Evolutionary conservation across 2,888 invertebrate species (phyloP), one percentile per base, ranked within the genome.

Genomic region (Pristionchus entomophagus): DNA sequence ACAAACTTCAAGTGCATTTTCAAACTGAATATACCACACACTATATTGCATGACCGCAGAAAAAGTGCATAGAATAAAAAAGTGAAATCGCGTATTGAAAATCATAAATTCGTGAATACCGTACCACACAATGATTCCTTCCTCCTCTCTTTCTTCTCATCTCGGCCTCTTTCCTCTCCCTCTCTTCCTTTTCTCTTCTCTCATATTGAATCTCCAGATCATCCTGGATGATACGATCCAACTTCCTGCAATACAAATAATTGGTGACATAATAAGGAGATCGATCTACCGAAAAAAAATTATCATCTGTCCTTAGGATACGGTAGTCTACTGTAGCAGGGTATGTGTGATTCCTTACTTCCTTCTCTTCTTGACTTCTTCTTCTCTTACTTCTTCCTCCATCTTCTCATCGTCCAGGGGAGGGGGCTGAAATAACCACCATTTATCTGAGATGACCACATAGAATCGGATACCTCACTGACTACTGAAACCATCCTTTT

Each of bases 161-260:
- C 41, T 38, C 38, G 3, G n/a, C 22, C 10, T 69, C 69, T 38
- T 22, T 38, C n/a, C 38, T 69, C 22, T 69, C 38, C n/a, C 69
- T 69, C 19, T 69, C 69, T 32, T 35, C 69, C 69, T 38, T 69
- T 8, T 69, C 69, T n/a, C 69, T 38, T n/a, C 69, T 69, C 41
- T 22, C 32, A n/a, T 69, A 69, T 17, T 69, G 38, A 5, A n/a
- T 38, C 38, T 69, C 69, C 38, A 69, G 41, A 1, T 22, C n/a
- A 22, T 69, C 41, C 1, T 8, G 38, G 19, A 29, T 38, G 14
- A 38, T 12, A 38, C 6, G 4, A 17, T 35, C 19, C 35, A 38
- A 38, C 69, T 69, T 69, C 38, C 69, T 69, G 14, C 17, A 69
- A 38, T 17, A 32, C 4, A 29, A 35, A 29, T 12, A 17, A n/a